phyloP scores from a whole-genome alignment of 2,113 vertebrate genomes.

The Trachemys scripta region DNA sequence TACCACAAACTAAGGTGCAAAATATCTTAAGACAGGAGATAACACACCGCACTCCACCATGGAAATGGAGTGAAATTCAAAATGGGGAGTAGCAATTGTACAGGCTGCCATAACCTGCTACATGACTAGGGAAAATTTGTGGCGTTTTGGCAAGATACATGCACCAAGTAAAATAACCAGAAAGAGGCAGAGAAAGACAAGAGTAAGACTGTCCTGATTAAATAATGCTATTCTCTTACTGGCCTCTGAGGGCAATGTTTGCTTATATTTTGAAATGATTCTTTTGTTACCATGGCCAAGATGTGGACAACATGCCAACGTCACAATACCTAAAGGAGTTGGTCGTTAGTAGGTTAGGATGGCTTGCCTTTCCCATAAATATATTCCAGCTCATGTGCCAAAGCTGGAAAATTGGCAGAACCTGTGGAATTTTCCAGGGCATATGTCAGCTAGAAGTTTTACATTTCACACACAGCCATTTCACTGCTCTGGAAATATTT shows the following conservation, averaged over 20 bases:
- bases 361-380: background rate
- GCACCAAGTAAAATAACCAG: background rate
- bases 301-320: background rate
- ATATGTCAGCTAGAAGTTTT: constrained; percentile 15
- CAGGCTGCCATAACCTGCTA: background rate
- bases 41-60: background rate
- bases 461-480: background rate
- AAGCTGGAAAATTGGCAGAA: constrained; percentile 38
- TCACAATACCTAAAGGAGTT: background rate
- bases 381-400: constrained; percentile 9
- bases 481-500: background rate
- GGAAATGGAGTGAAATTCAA: background rate
- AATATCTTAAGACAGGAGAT: background rate
- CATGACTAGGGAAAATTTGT: accelerated
- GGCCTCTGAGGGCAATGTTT: background rate
- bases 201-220: background rate
- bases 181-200: background rate
- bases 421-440: constrained; percentile 27
- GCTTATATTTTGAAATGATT: accelerated
- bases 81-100: background rate
- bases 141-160: background rate
- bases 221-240: too few species aligned
- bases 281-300: background rate
- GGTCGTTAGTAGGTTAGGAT: background rate
- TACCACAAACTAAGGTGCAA: background rate